These are phyloP conservation scores for Cuniculus paca DNA, from an alignment of 2,797 vertebrate genomes.

Conservation along the genomic window DNA sequence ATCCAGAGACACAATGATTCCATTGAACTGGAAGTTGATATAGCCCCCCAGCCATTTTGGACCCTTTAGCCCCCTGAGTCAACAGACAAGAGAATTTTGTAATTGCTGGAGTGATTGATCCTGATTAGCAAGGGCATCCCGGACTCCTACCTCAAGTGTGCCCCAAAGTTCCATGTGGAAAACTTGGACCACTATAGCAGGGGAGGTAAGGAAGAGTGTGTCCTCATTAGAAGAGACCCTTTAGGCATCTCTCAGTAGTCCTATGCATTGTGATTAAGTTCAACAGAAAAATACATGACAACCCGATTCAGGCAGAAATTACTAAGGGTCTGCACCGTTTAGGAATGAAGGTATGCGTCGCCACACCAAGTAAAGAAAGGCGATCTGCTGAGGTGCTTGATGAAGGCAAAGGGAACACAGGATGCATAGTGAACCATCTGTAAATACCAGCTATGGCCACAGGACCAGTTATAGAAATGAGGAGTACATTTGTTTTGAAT, in stretches of 20 bases:
- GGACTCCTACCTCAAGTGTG: background rate
- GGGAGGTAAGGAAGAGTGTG: background rate
- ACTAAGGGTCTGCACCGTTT: background rate
- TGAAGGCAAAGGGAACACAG: background rate
- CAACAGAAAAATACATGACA: background rate
- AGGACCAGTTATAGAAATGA: background rate
- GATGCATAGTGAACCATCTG: background rate
- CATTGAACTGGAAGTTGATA: background rate
- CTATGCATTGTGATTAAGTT: background rate
- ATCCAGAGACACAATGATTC: background rate
- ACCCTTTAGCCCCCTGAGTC: background rate
- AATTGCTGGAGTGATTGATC: background rate
- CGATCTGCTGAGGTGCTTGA: background rate
- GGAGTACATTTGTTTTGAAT: background rate
- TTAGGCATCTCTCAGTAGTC: background rate
- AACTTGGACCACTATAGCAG: background rate
- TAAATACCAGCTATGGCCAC: background rate
- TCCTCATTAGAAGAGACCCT: too few relatives aligned
- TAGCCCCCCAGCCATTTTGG: background rate
- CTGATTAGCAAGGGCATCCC: background rate
- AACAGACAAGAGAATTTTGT: background rate
- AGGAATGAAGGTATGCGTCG: background rate
- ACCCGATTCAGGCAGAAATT: background rate
- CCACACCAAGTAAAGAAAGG: background rate
- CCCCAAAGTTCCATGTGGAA: background rate